Evolutionary conservation across 1,140 invertebrate genomes (phyloP).

Genomic region (Bombus soroeensis): DNA sequence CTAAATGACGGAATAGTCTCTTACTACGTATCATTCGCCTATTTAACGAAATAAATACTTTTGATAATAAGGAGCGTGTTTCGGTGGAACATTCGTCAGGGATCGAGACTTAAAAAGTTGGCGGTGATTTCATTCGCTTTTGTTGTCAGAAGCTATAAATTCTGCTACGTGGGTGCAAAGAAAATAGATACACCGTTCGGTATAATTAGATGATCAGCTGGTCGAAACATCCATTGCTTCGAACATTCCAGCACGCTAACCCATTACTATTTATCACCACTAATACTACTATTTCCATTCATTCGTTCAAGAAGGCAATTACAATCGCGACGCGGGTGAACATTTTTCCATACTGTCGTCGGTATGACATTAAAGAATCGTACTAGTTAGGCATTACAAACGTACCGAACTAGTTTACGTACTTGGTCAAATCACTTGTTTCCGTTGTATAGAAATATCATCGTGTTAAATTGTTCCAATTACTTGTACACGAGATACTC

Average conservation of each 20-base stretch:
- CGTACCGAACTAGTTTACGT: too few species aligned
- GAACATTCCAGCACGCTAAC: background rate
- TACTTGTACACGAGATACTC: too few species aligned
- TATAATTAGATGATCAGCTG: slow-evolving; percentile 29
- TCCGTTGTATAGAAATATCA: too few species aligned
- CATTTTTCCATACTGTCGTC: too few species aligned
- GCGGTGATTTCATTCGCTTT: background rate
- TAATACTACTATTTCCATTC: background rate
- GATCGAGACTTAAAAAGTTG: background rate
- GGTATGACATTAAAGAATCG: too few species aligned
- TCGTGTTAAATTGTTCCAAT: too few species aligned
- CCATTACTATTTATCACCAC: background rate
- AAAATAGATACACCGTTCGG: slow-evolving; percentile 19
- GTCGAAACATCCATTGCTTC: background rate
- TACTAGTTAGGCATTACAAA: too few species aligned
- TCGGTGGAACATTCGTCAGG: background rate
- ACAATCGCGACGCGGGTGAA: too few species aligned
- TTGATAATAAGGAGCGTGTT: background rate
- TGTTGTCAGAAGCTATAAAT: slow-evolving; percentile 21
- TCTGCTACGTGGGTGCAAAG: slow-evolving; percentile 30
- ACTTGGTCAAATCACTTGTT: too few species aligned
- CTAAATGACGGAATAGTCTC: background rate
- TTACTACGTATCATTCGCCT: too few species aligned
- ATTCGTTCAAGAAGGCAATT: background rate
- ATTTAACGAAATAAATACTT: background rate